Evolutionary conservation across 2,797 vertebrate genomes (phyloP).

Genomic region (Synaphobranchus kaupii): DNA sequence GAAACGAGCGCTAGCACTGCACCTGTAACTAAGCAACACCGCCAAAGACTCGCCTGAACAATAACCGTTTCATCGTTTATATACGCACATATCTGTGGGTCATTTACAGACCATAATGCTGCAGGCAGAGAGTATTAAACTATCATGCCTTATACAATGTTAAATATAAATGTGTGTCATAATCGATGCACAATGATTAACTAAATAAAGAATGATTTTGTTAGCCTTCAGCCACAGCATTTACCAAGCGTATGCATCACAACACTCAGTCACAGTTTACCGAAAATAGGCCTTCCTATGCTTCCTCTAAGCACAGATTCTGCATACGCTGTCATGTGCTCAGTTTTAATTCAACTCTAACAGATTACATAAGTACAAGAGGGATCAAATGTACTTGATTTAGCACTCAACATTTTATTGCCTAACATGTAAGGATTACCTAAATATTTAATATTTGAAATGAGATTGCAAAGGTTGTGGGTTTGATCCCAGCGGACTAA

Average conservation of each 20-base stretch:
- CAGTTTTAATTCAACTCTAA: background rate
- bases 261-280: background rate
- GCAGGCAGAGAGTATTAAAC: background rate
- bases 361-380: background rate
- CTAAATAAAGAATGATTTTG: background rate
- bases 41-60: background rate
- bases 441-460: too few species aligned
- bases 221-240: background rate
- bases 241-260: background rate
- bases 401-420: background rate
- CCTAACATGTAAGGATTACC: background rate
- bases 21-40: background rate
- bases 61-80: background rate
- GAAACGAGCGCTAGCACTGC: background rate
- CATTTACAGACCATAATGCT: background rate
- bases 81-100: too few species aligned
- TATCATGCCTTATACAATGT: background rate
- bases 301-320: background rate
- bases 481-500: too few species aligned
- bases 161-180: background rate
- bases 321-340: background rate
- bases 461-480: too few species aligned
- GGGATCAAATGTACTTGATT: background rate
- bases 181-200: background rate
- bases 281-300: background rate